phyloP scores from a whole-genome alignment of 2,888 invertebrate genomes.

The Parnassius smintheus region DNA sequence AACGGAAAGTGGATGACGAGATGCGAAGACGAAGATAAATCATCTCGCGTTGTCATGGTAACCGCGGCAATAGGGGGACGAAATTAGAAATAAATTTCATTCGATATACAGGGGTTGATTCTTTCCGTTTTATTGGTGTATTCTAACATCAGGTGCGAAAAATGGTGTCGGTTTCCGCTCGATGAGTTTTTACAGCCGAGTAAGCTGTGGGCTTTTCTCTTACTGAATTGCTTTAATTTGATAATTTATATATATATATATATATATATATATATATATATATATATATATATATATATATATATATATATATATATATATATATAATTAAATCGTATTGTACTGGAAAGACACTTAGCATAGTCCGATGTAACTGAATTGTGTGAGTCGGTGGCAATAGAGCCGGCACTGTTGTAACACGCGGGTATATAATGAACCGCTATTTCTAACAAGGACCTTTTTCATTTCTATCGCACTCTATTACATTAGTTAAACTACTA shows the following conservation, averaged over 20 bases:
- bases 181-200: conserved; percentile 38
- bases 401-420: no score
- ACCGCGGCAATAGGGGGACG: conserved; percentile 51
- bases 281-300: no score
- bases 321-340: no score
- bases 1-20: conserved; percentile 35
- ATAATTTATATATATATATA: not conserved
- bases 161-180: conserved; percentile 48
- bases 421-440: no score
- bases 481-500: no score
- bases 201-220: conserved; percentile 22
- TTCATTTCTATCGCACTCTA: no score
- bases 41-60: conserved; percentile 46
- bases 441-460: no score
- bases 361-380: no score
- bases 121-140: conserved; percentile 46
- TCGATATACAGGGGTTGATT: conserved; percentile 44
- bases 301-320: no score
- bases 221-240: conserved; percentile 1
- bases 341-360: no score
- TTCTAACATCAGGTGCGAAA: conserved; percentile 59
- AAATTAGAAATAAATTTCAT: conserved; percentile 63
- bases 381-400: no score
- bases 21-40: conserved; percentile 46
- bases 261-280: no score